Percentiles rank a stretch among this genome's conserved stretches.
Evolutionary conservation across 2,113 vertebrate species (phyloP).

Genomic region (Dryoscopus gambensis): DNA sequence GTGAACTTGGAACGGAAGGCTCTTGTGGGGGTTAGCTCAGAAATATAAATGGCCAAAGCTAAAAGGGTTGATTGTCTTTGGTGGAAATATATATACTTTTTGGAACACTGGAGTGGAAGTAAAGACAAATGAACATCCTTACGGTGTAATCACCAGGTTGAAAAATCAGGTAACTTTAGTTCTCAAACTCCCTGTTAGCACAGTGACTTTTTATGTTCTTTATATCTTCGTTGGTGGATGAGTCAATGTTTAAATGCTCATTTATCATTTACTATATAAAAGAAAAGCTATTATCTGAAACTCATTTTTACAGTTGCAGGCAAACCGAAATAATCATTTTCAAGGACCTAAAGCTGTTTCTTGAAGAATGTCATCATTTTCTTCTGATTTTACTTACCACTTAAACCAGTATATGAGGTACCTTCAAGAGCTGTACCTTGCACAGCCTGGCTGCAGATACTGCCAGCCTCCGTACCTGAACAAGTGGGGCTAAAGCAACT

Average conservation of each 20-base stretch:
- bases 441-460: slow-evolving; percentile 44
- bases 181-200: slow-evolving; percentile 74
- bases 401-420: slow-evolving; percentile 68
- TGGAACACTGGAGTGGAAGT: slow-evolving; percentile 59
- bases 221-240: slow-evolving; percentile 76
- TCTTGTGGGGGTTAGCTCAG: slow-evolving; percentile 22
- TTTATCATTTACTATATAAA: slow-evolving; percentile 80
- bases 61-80: slow-evolving; percentile 70
- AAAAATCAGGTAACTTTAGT: slow-evolving; percentile 76
- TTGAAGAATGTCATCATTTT: slow-evolving; percentile 80
- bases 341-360: slow-evolving; percentile 79
- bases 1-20: slow-evolving; percentile 44
- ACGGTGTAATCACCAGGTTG: slow-evolving; percentile 72
- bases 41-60: slow-evolving; percentile 60
- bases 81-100: slow-evolving; percentile 69
- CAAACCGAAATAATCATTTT: slow-evolving; percentile 80
- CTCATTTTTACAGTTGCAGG: slow-evolving; percentile 78
- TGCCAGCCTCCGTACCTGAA: slow-evolving; percentile 13
- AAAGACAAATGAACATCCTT: slow-evolving; percentile 73
- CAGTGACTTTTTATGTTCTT: slow-evolving; percentile 74
- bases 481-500: neutral
- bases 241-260: slow-evolving; percentile 76
- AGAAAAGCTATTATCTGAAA: slow-evolving; percentile 81
- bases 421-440: slow-evolving; percentile 54
- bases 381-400: slow-evolving; percentile 75